Conservation (phyloP, 2,888 invertebrate genomes). For the Sphinx pinastri region DNA sequence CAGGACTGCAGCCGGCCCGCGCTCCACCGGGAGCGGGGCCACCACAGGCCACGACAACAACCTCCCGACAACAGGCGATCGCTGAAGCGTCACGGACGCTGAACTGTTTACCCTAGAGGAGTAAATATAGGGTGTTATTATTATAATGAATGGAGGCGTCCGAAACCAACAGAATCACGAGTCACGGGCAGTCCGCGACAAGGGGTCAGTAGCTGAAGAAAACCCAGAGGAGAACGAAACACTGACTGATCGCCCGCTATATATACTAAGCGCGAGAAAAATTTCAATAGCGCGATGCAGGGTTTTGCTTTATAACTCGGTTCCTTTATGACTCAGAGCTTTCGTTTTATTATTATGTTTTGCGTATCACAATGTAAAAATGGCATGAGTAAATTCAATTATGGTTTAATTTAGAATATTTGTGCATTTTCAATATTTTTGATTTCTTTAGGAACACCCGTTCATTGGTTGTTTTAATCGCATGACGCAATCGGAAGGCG, state of each 20-base stretch:
- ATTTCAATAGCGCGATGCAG: slow-evolving; percentile 19
- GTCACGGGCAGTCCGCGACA: neutral
- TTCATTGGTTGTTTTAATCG: neutral
- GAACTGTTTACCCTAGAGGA: neutral
- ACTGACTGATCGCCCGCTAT: neutral
- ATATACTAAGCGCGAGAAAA: neutral
- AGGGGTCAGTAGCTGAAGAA: slow-evolving; percentile 8
- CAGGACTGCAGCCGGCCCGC: neutral
- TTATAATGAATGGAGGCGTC: neutral
- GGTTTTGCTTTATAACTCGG: neutral
- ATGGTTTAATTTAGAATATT: neutral
- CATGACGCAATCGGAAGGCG: neutral
- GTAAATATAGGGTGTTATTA: neutral
- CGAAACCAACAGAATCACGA: neutral
- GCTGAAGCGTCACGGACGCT: slow-evolving; percentile 6
- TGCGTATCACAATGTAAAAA: neutral
- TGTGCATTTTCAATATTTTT: neutral
- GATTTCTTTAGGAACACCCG: neutral
- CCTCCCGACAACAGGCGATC: slow-evolving; percentile 1
- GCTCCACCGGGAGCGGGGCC: neutral
- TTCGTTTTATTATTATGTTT: neutral
- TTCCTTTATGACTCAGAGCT: neutral
- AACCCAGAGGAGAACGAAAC: slow-evolving; percentile 8
- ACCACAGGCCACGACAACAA: slow-evolving; percentile 8
- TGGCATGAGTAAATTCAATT: neutral